Evolutionary conservation across 2,113 vertebrate genomes (phyloP).

Genomic region (Neofelis nebulosa): DNA sequence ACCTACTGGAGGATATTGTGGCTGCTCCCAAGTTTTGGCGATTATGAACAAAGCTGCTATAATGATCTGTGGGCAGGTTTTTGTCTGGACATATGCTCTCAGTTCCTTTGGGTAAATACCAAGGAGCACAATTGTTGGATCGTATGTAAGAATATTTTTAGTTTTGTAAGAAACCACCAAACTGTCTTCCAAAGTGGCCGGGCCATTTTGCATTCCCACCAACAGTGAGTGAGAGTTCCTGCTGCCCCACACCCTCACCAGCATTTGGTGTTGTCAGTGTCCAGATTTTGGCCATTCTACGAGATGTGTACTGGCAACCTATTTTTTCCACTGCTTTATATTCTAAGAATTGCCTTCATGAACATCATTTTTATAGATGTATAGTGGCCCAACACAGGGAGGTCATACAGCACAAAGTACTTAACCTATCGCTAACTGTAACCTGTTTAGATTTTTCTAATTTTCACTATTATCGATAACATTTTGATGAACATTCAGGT

Average conservation of each 20-base stretch:
- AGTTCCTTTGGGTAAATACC: neutral
- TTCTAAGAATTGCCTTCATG: constrained; percentile 4
- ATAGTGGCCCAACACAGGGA: constrained; percentile 1
- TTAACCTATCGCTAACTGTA: neutral
- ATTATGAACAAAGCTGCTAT: neutral
- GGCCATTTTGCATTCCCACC: neutral
- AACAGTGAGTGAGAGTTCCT: neutral
- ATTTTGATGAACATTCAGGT: neutral
- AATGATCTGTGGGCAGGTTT: neutral
- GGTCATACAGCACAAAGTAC: neutral
- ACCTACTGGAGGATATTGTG: neutral
- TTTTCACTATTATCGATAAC: neutral
- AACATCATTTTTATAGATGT: neutral
- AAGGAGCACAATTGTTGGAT: neutral
- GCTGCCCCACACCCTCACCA: neutral
- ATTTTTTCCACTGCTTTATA: constrained; percentile 14
- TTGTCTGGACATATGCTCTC: neutral
- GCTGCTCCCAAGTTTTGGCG: neutral
- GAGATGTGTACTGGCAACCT: neutral
- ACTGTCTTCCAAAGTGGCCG: neutral
- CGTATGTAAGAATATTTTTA: neutral
- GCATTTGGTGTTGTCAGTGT: neutral
- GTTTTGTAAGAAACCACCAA: neutral
- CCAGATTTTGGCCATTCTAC: neutral
- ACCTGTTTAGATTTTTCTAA: constrained; percentile 35